Conservation (phyloP, 2,797 vertebrate genomes). For the Hippocampus kuda region DNA sequence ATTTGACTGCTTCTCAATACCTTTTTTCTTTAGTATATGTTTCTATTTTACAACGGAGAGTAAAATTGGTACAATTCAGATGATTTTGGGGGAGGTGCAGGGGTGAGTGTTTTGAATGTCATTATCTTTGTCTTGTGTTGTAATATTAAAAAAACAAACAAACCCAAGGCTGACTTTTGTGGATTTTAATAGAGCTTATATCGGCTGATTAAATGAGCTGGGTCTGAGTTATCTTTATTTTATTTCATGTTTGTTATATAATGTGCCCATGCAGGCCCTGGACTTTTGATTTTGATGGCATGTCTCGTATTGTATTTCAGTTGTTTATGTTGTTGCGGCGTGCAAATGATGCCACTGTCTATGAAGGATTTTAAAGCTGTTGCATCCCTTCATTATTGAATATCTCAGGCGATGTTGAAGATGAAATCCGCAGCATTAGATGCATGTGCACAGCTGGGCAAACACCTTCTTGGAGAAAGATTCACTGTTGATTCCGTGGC, state of each 20-base stretch:
- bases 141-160: too few relatives aligned
- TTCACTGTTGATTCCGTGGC: slow-evolving; percentile 6
- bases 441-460: slow-evolving; percentile 4
- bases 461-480: slow-evolving; percentile 7
- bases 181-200: too few relatives aligned
- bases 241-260: neutral
- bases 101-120: too few relatives aligned
- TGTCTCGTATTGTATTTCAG: slow-evolving; percentile 5
- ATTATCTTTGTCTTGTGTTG: too few relatives aligned
- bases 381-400: neutral
- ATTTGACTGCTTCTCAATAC: too few relatives aligned
- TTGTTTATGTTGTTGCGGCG: neutral
- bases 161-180: too few relatives aligned
- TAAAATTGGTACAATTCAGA: too few relatives aligned
- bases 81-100: too few relatives aligned
- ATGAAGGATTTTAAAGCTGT: neutral
- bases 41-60: too few relatives aligned
- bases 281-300: neutral
- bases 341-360: neutral
- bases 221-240: too few relatives aligned
- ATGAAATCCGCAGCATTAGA: neutral
- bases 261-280: neutral
- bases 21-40: too few relatives aligned
- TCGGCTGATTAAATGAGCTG: too few relatives aligned
- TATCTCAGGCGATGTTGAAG: neutral